A percentile compares a stretch with the other conserved stretches of the same genome.
phyloP scores from a whole-genome alignment of 2,797 vertebrate species.

The Toxotes lorentzi region DNA sequence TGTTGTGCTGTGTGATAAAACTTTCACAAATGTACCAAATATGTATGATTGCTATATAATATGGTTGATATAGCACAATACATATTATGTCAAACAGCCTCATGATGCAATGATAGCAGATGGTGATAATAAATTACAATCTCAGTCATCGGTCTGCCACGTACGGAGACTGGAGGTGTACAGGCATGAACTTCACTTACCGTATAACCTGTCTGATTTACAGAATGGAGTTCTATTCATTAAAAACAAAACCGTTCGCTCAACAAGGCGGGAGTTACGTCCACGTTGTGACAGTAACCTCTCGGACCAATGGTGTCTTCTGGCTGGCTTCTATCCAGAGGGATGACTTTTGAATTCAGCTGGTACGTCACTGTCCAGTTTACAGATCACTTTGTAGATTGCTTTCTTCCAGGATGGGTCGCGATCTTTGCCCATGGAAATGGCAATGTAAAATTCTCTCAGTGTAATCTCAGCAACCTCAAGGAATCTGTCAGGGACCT shows the following conservation, averaged over 20 bases:
- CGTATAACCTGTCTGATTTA: not conserved
- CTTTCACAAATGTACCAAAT: not conserved
- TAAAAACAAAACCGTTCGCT: not conserved
- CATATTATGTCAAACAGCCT: conserved; percentile 13
- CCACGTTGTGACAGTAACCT: conserved; percentile 45
- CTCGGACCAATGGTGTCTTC: conserved; percentile 48
- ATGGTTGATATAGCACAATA: conserved; percentile 49
- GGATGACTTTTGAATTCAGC: conserved; percentile 85
- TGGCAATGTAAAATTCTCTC: conserved; percentile 90
- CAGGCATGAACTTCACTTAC: not conserved
- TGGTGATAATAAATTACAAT: not conserved
- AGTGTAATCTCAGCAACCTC: conserved; percentile 91
- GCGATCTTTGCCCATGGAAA: conserved; percentile 87
- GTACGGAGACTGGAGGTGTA: conserved; percentile 1
- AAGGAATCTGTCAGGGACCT: conserved; percentile 92
- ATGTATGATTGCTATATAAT: conserved; percentile 54
- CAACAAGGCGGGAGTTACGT: conserved; percentile 38
- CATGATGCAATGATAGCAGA: not conserved
- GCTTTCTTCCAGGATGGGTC: conserved; percentile 96
- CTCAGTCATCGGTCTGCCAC: not conserved
- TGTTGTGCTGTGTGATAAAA: conserved; percentile 12
- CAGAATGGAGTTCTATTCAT: not conserved
- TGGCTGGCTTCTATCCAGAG: conserved; percentile 66
- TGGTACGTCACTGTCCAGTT: conserved; percentile 92
- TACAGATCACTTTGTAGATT: conserved; percentile 97